Base-by-base conservation (phyloP, 1,140 invertebrate species). In the Leptinotarsa lineolata region DNA sequence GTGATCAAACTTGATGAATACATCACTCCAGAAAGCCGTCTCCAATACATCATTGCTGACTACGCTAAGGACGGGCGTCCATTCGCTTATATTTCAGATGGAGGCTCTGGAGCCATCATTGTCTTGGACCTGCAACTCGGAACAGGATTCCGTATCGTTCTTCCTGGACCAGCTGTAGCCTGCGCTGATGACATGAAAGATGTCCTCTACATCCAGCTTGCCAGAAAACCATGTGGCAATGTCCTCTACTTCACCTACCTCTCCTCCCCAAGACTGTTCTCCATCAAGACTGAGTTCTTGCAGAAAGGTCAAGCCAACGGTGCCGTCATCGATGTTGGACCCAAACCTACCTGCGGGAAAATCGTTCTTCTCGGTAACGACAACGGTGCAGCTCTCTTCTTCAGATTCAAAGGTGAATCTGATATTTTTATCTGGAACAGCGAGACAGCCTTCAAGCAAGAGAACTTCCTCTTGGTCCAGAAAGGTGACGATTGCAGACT, bases 11-110 rank as follows among this genome's bases (percentile, higher is more conserved):
- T 92, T 13, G 87, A 85, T 15, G 77, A 85, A 6, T 81, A 90
- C 24, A 84, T 88, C 1, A 86, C 85, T 58, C 76, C 85, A 0
- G 84, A 86, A 4, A 90, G 89, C 13, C 85, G 89, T 54, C 82
- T 92, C 20, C 91, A 92, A 78, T 91, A 90, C 77, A 81, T 92
- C n/a, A 83, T 88, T 0, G 86, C 90, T 0, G 90, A 90, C 76
- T 88, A 89, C 74, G 80, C 83, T 0, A 69, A 85, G 4, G 86
- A 85, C 30, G 87, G 88, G 6, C 83, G 84, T 48, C 78, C 83
- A 11, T 87, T 85, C 78, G 79, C 87, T 74, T 88, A 85, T 80
- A 84, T 90, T 3, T 86, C 87, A 39, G 90, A 90, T 78, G 89
- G 89, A 2, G 88, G 86, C 45, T 85, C 86, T 15, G 84, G 87